Evolutionary conservation across 2,797 vertebrate genomes (phyloP).

Genomic region (Scyliorhinus canicula): DNA sequence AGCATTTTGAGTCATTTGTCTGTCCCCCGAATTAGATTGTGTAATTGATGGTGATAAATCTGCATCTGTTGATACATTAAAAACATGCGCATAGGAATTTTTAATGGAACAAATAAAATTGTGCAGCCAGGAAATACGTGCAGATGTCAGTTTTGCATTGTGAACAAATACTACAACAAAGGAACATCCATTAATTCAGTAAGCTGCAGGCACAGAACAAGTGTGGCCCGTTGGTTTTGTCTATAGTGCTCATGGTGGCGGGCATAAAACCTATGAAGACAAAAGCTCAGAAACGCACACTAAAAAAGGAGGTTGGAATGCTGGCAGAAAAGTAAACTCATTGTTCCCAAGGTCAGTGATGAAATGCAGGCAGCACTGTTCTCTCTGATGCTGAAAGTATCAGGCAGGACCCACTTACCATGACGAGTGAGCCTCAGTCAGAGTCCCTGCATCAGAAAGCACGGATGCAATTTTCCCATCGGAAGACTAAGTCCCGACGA

Average conservation of each 20-base stretch:
- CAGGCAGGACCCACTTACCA: too few relatives aligned
- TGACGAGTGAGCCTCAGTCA: too few relatives aligned
- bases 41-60: background rate
- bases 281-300: background rate
- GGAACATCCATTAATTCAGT: background rate
- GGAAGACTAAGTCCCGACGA: too few relatives aligned
- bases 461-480: too few relatives aligned
- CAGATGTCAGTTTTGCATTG: background rate
- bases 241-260: background rate
- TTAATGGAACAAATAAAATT: background rate
- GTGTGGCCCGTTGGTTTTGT: background rate
- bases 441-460: too few relatives aligned
- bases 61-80: background rate
- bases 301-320: background rate
- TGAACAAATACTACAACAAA: background rate
- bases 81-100: background rate
- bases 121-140: background rate
- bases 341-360: background rate
- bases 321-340: background rate
- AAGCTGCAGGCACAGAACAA: background rate
- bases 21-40: too few relatives aligned
- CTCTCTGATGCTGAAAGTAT: background rate
- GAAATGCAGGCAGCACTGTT: background rate
- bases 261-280: background rate
- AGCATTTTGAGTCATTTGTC: background rate